Base-by-base conservation (phyloP, 2,888 invertebrate genomes). In the Cosmopolites sordidus region DNA sequence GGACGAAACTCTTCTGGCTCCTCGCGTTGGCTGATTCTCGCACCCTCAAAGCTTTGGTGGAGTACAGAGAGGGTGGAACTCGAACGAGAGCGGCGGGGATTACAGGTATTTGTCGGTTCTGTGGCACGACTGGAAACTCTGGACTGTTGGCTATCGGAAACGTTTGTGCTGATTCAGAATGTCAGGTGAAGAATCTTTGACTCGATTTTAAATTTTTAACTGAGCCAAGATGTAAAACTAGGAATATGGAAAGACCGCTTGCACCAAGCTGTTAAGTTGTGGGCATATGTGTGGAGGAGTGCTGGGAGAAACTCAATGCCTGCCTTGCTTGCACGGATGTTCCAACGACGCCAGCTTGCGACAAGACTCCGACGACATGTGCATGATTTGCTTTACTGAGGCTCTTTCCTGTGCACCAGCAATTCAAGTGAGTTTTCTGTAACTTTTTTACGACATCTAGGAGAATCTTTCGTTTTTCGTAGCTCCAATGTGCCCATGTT, bases 351-450 rank as follows among this genome's bases (percentile, higher is more conserved):
- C 71, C 64, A 65, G 61, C 49, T 78, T 97, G 45, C 87, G 92
- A 12, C 98, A 98, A 74, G 98, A 98, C 73, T 93, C 93, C 0
- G 98, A 98, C 68, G 98, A 98, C 71, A 95, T 98, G 93, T 98
- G 98, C 75, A 97, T 98, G 92, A 93, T 98, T 64, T 98, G 98
- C 73, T 98, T 98, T 75, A 94, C 95, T 0, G 98, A 98, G 72
- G 94, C 97, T 1, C 76, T 98, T 38, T 90, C 94, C 22, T 94
- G 92, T 60, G 96, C 97, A 0, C 98, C 98, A 8, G 91, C 96
- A 1, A 83, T 97, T 68, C 90, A 91, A 78, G 87, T 87, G 69
- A 55, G 48, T 16, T 11, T 6, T n/a, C n/a, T n/a, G 11, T 11
- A 29, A 6, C 6, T 11, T 11, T 29, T 11, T 8, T 29, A 29